These are phyloP conservation scores for Digitonthophagus gazella DNA, from an alignment of 2,888 invertebrate species.

Conservation along the genomic window DNA sequence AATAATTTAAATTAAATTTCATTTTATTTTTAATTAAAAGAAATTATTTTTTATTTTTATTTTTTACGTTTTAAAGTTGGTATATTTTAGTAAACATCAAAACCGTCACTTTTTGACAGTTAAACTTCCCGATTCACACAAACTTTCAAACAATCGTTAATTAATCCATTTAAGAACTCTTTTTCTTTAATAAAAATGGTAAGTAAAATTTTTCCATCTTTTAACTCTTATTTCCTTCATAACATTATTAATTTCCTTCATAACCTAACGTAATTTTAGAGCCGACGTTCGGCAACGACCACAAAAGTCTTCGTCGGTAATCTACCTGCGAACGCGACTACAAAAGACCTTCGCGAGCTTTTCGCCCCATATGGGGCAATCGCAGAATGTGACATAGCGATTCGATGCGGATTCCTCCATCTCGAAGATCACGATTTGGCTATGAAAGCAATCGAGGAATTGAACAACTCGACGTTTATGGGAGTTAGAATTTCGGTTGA, in stretches of 20 bases:
- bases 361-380: constrained; percentile 87
- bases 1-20: too few relatives aligned
- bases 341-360: constrained; percentile 76
- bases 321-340: constrained; percentile 79
- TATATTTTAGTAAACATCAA: too few relatives aligned
- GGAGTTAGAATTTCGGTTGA: constrained; percentile 84
- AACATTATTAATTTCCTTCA: constrained; percentile 9
- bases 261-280: constrained; percentile 33
- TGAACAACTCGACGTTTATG: constrained; percentile 80
- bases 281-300: constrained; percentile 45
- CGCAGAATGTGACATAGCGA: constrained; percentile 92
- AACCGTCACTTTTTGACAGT: too few relatives aligned
- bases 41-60: too few relatives aligned
- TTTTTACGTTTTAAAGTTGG: too few relatives aligned
- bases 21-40: too few relatives aligned
- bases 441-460: constrained; percentile 72
- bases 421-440: constrained; percentile 83
- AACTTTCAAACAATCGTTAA: too few relatives aligned
- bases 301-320: constrained; percentile 91
- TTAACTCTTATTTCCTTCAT: too few relatives aligned
- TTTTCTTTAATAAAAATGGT: too few relatives aligned
- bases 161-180: too few relatives aligned
- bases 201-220: background rate
- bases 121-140: too few relatives aligned
- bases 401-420: constrained; percentile 92